A percentile compares a stretch with the other conserved stretches of the same genome.
Conservation (phyloP, 2,113 vertebrate genomes). For the Nansenia antarctica region DNA sequence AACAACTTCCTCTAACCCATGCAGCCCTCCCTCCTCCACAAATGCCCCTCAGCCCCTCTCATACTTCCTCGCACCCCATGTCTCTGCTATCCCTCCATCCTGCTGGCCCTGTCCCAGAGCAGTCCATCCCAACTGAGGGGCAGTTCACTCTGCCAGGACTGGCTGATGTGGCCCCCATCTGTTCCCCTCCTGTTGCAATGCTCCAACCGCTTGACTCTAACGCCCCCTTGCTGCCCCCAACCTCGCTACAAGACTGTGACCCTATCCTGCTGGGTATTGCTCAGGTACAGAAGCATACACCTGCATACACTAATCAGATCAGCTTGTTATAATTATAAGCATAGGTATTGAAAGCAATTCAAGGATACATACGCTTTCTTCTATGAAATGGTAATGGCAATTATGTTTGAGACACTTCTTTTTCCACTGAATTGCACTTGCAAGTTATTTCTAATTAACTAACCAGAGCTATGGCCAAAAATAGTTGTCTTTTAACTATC, state of each 20-base stretch:
- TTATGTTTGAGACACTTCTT: no score
- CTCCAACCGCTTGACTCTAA: slow-evolving; percentile 72
- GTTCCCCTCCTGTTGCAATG: slow-evolving; percentile 61
- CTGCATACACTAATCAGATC: no score
- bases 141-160: slow-evolving; percentile 59
- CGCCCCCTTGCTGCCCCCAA: slow-evolving; percentile 66
- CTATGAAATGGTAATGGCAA: no score
- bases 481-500: neutral
- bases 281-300: slow-evolving; percentile 72
- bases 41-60: slow-evolving; percentile 62
- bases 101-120: slow-evolving; percentile 57
- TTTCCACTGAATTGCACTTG: slow-evolving; percentile 21
- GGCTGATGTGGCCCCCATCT: slow-evolving; percentile 59
- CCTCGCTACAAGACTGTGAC: slow-evolving; percentile 75
- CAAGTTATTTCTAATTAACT: slow-evolving; percentile 27
- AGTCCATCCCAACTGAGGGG: slow-evolving; percentile 52
- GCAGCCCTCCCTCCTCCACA: slow-evolving; percentile 59
- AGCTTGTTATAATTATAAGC: neutral
- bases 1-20: slow-evolving; percentile 47
- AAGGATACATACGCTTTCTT: no score
- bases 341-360: no score
- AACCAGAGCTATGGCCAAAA: slow-evolving; percentile 36
- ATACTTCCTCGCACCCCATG: slow-evolving; percentile 50
- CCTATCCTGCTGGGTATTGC: slow-evolving; percentile 70
- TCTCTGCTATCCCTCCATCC: slow-evolving; percentile 57